Conservation (phyloP, 2,888 invertebrate genomes). For the Blera fallax region DNA sequence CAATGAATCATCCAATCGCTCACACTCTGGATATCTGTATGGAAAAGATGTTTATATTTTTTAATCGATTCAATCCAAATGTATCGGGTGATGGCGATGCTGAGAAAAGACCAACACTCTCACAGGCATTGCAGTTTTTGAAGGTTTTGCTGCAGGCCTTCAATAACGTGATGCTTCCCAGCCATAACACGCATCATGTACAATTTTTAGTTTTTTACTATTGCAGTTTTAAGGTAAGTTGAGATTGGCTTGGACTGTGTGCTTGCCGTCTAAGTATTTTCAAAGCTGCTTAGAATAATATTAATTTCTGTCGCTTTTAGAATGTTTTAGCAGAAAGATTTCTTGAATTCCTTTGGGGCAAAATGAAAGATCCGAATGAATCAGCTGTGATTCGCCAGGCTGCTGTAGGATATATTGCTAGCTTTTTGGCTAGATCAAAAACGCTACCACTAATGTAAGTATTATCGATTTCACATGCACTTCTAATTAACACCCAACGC, state of each 20-base stretch:
- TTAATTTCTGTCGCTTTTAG: slow-evolving; percentile 30
- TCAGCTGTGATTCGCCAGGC: slow-evolving; percentile 86
- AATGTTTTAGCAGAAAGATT: slow-evolving; percentile 84
- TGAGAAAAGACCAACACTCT: slow-evolving; percentile 83
- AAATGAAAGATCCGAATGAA: slow-evolving; percentile 86
- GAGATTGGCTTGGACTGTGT: no score
- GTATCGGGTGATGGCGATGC: slow-evolving; percentile 56
- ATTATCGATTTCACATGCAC: slow-evolving; percentile 14
- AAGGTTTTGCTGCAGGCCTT: slow-evolving; percentile 87
- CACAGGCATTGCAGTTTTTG: slow-evolving; percentile 79
- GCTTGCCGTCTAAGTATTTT: no score
- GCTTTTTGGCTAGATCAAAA: slow-evolving; percentile 87
- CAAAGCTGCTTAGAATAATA: no score
- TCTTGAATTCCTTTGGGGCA: slow-evolving; percentile 88
- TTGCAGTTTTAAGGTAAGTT: slow-evolving; percentile 85
- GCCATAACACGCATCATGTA: slow-evolving; percentile 90
- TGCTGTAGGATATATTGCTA: slow-evolving; percentile 88
- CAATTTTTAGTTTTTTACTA: slow-evolving; percentile 90
- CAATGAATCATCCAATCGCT: slow-evolving; percentile 84
- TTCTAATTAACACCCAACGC: not conserved
- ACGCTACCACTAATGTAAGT: slow-evolving; percentile 85
- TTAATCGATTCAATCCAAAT: slow-evolving; percentile 79
- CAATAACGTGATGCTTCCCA: slow-evolving; percentile 90
- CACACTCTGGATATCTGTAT: slow-evolving; percentile 90
- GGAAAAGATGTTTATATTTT: slow-evolving; percentile 87